These are phyloP conservation scores for Tautogolabrus adspersus DNA, from an alignment of 2,113 vertebrate species.

Conservation along the genomic window DNA sequence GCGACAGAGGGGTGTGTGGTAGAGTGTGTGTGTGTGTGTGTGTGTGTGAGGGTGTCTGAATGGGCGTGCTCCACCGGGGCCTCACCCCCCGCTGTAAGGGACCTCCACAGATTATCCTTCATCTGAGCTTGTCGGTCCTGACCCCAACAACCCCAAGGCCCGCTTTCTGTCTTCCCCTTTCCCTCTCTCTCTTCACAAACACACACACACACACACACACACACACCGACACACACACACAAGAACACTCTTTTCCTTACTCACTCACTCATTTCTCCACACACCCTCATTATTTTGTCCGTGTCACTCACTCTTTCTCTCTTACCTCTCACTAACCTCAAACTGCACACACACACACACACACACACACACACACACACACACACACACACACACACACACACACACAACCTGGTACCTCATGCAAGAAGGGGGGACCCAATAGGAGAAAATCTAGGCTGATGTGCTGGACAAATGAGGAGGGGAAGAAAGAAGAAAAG, in stretches of 20 bases:
- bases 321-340: slow-evolving; percentile 52
- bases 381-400: slow-evolving; percentile 15
- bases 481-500: slow-evolving; percentile 58
- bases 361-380: slow-evolving; percentile 14
- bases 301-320: slow-evolving; percentile 39
- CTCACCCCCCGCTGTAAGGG: slow-evolving; percentile 82
- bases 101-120: slow-evolving; percentile 85
- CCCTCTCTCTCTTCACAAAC: slow-evolving; percentile 8
- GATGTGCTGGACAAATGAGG: slow-evolving; percentile 74
- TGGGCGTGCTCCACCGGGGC: slow-evolving; percentile 73
- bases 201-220: slow-evolving; percentile 27
- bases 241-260: slow-evolving; percentile 2
- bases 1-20: slow-evolving; percentile 36
- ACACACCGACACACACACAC: slow-evolving; percentile 27
- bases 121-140: slow-evolving; percentile 77
- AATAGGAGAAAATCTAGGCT: slow-evolving; percentile 71
- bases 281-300: slow-evolving; percentile 39
- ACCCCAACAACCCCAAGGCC: slow-evolving; percentile 74
- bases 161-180: slow-evolving; percentile 27
- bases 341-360: slow-evolving; percentile 11
- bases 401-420: slow-evolving; percentile 33
- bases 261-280: slow-evolving; percentile 18
- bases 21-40: slow-evolving; percentile 26
- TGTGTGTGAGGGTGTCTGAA: slow-evolving; percentile 67
- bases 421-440: slow-evolving; percentile 51